Evolutionary conservation across 2,888 invertebrate species (phyloP).

Genomic region (Allacma fusca): DNA sequence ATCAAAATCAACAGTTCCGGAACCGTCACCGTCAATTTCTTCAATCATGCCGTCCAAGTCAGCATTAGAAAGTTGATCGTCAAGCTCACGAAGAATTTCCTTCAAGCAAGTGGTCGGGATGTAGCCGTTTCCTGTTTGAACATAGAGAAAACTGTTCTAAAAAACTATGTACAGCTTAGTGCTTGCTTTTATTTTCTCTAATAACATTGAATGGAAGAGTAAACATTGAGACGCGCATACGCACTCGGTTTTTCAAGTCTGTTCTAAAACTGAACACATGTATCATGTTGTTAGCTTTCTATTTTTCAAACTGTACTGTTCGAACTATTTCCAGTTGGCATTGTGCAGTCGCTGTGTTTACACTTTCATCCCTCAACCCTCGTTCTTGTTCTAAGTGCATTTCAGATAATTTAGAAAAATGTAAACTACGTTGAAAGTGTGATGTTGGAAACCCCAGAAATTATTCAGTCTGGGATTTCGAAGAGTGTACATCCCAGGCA

Average conservation of each 20-base stretch:
- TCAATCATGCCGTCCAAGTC: slow-evolving; percentile 97
- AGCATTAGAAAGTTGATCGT: slow-evolving; percentile 92
- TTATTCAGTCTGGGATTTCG: neutral
- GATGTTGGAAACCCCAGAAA: neutral
- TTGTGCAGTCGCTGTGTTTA: neutral
- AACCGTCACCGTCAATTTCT: slow-evolving; percentile 97
- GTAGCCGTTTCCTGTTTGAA: slow-evolving; percentile 85
- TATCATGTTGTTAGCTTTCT: neutral
- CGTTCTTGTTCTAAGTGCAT: neutral
- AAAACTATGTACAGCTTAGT: neutral
- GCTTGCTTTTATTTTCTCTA: neutral
- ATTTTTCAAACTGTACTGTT: slow-evolving; percentile 23
- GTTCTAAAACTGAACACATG: slow-evolving; percentile 14
- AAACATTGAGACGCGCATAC: slow-evolving; percentile 2
- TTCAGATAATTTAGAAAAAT: neutral
- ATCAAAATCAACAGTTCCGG: slow-evolving; percentile 98
- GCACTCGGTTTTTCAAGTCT: slow-evolving; percentile 13
- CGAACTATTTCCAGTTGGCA: neutral
- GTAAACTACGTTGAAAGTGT: neutral
- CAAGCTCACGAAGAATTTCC: slow-evolving; percentile 94
- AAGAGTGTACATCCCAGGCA: neutral
- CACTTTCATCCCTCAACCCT: neutral
- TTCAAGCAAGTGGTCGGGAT: slow-evolving; percentile 91
- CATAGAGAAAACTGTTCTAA: slow-evolving; percentile 66
- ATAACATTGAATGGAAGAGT: neutral